Evolutionary conservation across 2,113 vertebrate genomes (phyloP).

Genomic region (Spea multiplicata): DNA sequence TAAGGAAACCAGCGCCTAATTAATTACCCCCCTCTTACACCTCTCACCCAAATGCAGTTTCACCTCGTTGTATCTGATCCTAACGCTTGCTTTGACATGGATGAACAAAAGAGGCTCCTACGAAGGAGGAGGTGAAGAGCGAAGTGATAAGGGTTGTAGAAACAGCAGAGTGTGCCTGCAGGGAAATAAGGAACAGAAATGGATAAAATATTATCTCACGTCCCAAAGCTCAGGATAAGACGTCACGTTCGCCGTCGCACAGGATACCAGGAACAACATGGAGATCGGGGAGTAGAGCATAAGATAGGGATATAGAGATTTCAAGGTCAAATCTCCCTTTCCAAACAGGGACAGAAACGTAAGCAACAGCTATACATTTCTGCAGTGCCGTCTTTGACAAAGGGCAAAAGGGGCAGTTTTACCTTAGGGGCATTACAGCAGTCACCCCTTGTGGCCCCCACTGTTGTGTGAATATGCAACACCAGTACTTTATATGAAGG

Average conservation of each 20-base stretch:
- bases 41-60: slow-evolving; percentile 25
- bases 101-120: slow-evolving; percentile 35
- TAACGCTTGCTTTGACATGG: slow-evolving; percentile 37
- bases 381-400: too few relatives aligned
- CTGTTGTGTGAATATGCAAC: too few relatives aligned
- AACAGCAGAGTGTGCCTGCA: slow-evolving; percentile 10
- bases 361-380: too few relatives aligned
- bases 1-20: slow-evolving; percentile 34
- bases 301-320: slow-evolving; percentile 11
- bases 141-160: slow-evolving; percentile 31
- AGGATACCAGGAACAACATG: not conserved
- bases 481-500: too few relatives aligned
- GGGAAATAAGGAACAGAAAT: slow-evolving; percentile 38
- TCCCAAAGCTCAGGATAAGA: slow-evolving; percentile 11
- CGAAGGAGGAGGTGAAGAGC: slow-evolving; percentile 30
- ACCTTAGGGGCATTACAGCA: too few relatives aligned
- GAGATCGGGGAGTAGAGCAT: slow-evolving; percentile 1
- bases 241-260: not conserved
- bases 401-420: too few relatives aligned
- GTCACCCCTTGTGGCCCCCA: too few relatives aligned
- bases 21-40: slow-evolving; percentile 34
- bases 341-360: not conserved
- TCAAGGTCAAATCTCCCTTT: slow-evolving; percentile 16
- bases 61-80: slow-evolving; percentile 41
- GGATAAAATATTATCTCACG: slow-evolving; percentile 38